Conservation (phyloP, 2,113 vertebrate genomes). For the Andinoacara biseriatus region DNA sequence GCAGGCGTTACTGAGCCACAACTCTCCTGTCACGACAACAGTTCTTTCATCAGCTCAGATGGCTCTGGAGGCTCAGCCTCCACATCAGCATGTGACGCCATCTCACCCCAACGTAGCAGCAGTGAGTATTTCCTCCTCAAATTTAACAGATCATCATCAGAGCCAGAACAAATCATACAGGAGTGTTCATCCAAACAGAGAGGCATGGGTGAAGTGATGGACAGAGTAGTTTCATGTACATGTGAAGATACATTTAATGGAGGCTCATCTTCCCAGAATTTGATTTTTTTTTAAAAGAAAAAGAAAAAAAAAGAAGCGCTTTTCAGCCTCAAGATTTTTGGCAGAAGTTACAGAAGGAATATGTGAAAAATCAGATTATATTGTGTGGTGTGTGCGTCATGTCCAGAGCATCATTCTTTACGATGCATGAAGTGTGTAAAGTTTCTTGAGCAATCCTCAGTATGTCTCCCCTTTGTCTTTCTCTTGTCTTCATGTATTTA, state of each 20-base stretch:
- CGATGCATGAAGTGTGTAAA: conserved; percentile 43
- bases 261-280: background rate
- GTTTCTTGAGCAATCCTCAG: conserved; percentile 43
- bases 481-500: conserved; percentile 48
- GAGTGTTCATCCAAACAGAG: background rate
- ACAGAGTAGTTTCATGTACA: background rate
- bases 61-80: conserved; percentile 68
- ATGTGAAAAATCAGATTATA: background rate
- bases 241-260: background rate
- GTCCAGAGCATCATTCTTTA: conserved; percentile 27
- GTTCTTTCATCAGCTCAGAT: conserved; percentile 65
- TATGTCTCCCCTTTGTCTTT: conserved; percentile 52
- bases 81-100: conserved; percentile 38
- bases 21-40: conserved; percentile 64
- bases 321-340: background rate
- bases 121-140: conserved; percentile 65
- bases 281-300: no score
- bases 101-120: conserved; percentile 56
- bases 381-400: background rate
- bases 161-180: conserved; percentile 2
- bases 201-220: background rate
- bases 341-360: background rate
- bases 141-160: conserved; percentile 3
- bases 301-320: background rate
- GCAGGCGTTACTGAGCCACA: conserved; percentile 84